phyloP scores from a whole-genome alignment of 2,888 invertebrate genomes.

The Mamestra brassicae region DNA sequence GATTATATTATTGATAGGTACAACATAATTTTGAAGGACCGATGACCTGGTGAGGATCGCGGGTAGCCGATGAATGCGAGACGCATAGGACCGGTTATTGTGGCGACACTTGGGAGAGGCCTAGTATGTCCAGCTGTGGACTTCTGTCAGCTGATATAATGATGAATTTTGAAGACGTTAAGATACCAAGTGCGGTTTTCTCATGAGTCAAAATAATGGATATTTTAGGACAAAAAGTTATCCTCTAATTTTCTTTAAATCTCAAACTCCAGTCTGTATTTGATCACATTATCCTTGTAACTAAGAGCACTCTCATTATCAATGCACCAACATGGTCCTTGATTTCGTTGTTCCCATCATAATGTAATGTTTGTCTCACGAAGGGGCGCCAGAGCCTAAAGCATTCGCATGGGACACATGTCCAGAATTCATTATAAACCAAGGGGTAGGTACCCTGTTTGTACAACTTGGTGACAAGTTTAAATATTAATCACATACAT shows the following conservation, averaged over 20 bases:
- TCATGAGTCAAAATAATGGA: neutral
- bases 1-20: too few relatives aligned
- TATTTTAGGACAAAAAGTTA: neutral
- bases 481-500: conserved; percentile 60
- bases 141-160: too few relatives aligned
- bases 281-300: conserved; percentile 22
- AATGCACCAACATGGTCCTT: conserved; percentile 36
- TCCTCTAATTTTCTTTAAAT: neutral
- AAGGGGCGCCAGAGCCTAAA: conserved; percentile 35
- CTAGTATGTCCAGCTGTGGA: too few relatives aligned
- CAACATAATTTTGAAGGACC: too few relatives aligned
- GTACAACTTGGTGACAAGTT: conserved; percentile 55
- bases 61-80: too few relatives aligned
- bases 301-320: conserved; percentile 39
- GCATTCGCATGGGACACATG: conserved; percentile 47
- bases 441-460: conserved; percentile 45
- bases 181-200: too few relatives aligned
- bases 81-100: too few relatives aligned
- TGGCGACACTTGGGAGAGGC: too few relatives aligned
- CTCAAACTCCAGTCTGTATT: neutral
- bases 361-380: conserved; percentile 47
- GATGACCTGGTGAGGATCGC: too few relatives aligned
- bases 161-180: neutral
- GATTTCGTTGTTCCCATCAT: conserved; percentile 48
- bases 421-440: conserved; percentile 58